Base-by-base conservation (phyloP, 2,113 vertebrate species). In the Cebidichthys violaceus region DNA sequence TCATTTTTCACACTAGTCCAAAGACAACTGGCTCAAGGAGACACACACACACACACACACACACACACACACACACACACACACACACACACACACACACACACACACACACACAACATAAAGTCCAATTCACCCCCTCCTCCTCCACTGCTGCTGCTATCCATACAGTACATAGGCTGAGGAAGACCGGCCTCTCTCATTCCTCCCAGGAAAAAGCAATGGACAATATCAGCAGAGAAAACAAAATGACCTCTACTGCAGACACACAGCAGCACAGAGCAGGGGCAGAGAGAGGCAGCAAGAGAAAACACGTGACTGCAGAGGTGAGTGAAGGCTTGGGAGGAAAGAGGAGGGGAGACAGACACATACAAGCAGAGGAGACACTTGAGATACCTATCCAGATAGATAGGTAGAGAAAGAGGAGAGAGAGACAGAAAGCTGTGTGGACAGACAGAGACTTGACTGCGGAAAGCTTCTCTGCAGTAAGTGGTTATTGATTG, bases 401-500 rank as follows among this genome's bases (percentile, higher is more conserved):
- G 69, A 81, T 14, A 75, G 29, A 33, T 8, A 70, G 54, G n/a
- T 10, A 35, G 61, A 81, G 57, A 67, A 15, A 54, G 62, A 54
- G 64, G 70, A 57, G 78, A 55, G 78, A 55, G 74, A 81, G 86
- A 77, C 62, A 86, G 83, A 85, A 24, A 72, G 79, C 62, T 22
- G 18, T 52, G 54, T 60, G 45, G 68, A 85, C 47, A 35, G 86
- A 86, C 77, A 82, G 89, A 80, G 60, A 66, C 70, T 72, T 70
- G 88, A 45, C 84, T 83, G 81, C 86, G 86, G 81, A 84, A 77
- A 85, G 85, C 85, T 85, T 47, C 83, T 90, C 88, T 88, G 86
- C 91, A 93, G 91, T 89, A 88, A 93, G 86, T 85, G 86, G 74
- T 89, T 92, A 93, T 94, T 91, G 93, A 94, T 94, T 80, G 80